phyloP scores from a whole-genome alignment of 2,113 vertebrate species.

The Sciurus niger region DNA sequence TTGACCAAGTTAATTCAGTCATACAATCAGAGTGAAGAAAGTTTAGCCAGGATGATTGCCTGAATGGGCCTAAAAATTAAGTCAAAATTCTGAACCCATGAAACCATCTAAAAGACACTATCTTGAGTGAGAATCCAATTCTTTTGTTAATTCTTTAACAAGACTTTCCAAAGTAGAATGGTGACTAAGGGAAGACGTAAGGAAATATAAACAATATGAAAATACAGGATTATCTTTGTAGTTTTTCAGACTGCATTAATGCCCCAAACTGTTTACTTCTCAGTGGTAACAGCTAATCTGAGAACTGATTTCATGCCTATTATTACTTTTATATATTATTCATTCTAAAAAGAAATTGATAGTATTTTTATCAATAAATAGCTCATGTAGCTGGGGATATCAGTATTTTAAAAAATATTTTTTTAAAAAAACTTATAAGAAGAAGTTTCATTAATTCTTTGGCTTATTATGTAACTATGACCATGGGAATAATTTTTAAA shows the following conservation, averaged over 20 bases:
- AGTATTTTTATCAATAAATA: not conserved
- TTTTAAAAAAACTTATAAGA: constrained; percentile 1
- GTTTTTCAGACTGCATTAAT: not conserved
- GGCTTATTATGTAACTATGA: not conserved
- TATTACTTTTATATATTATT: not conserved
- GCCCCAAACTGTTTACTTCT: not conserved
- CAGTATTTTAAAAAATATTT: not conserved
- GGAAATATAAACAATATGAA: not conserved
- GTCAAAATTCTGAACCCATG: not conserved
- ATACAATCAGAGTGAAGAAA: not conserved
- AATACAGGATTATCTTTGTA: not conserved
- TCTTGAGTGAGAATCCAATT: not conserved
- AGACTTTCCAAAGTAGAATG: not conserved
- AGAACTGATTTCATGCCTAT: not conserved
- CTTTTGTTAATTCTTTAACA: not conserved
- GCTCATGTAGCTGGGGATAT: not conserved
- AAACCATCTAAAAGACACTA: not conserved
- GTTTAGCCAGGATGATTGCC: not conserved
- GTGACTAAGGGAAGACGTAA: not conserved
- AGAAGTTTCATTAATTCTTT: not conserved
- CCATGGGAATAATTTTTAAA: constrained; percentile 5
- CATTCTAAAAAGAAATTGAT: not conserved
- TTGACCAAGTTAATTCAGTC: not conserved
- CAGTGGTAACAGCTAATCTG: not conserved
- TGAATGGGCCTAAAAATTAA: not conserved